Evolutionary conservation across 2,888 invertebrate species (phyloP), one percentile per base, ranked within the genome.

Genomic region (Agapostemon virescens): DNA sequence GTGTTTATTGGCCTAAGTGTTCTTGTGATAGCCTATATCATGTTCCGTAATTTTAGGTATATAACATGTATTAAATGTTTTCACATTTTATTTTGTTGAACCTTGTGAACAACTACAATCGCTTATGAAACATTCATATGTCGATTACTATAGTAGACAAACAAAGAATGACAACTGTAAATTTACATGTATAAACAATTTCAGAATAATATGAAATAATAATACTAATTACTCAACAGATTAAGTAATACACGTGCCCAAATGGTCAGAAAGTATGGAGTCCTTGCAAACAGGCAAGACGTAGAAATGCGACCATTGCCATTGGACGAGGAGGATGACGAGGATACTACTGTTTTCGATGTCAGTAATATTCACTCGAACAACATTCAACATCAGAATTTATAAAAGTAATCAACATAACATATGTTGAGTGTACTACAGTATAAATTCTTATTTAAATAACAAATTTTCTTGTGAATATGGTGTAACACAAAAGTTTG

Each of bases 291-390:
- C 79, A 90, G 91, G 79, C 93, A 93, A 83, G 93, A 93, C 77
- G 90, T 93, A 68, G 93, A 93, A 82, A 93, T 93, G 93, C 88
- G 93, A 77, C 93, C 93, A 66, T 86, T 93, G 68, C 93, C 93
- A 15, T 88, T 93, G 73, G 93, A 93, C 38, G 93, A 93, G 74
- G 93, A 93, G 38, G 93, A 93, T 45, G 93, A 93, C 4, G 93
- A 93, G 74, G 93, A 93, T 70, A 92, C 91, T 45, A 93, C 92
- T 58, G 91, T 93, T 49, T 93, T 93, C 76, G 93, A 93, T 86
- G 90, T 90, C 33, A 92, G 90, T 79, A 90, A 87, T 71, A 87
- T 90, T 68, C 71, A 87, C 17, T 77, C 84, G 13, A 88, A 87
- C 40, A 87, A 84, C 61, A 77, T 82, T 71, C 86, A 86, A 42